Base-by-base conservation (phyloP, 2,797 vertebrate genomes). In the Emys orbicularis region DNA sequence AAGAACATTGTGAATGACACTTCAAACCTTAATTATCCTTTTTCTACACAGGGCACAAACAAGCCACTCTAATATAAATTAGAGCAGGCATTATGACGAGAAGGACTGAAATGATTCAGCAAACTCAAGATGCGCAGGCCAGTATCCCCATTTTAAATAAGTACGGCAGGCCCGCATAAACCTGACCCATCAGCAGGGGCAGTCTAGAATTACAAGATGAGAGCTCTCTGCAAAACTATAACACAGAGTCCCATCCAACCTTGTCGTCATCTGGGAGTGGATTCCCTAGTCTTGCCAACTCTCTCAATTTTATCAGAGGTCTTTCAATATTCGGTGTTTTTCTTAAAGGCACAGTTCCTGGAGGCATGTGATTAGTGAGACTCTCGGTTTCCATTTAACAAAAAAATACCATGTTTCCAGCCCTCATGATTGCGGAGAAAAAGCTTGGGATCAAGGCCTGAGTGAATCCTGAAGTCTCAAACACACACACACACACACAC, bases 141-240 rank as follows among this genome's bases (percentile, higher is more conserved):
- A 59, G 34, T 44, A 65, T 34, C 57, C 65, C 59, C 54, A 6
- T 4, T 29, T 25, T 0, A 81, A 83, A 68, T 15, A 12, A 79
- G 2, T 0, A 1, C 12, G 41, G 41, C 2, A 88, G 47, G 15
- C 25, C 10, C 9, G 16, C n/a, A 82, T 31, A 85, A 86, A 5
- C 4, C 12, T 47, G 41, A 47, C 72, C 7, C 25, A 44, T 8
- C 41, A 76, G 25, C 12, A 76, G 12, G 12, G 12, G 41, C 7
- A 29, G 13, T 44, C 41, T 47, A 12, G 6, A 47, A 27, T 47
- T 76, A 15, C 12, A 21, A 68, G n/a, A 68, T 29, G 25, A 47
- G 12, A 47, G 74, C 27, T 29, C 23, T 27, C 23, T 47, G 44
- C 74, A 76, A 76, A 72, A 68, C 16, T 68, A 21, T 21, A 68